phyloP scores from a whole-genome alignment of 1,140 invertebrate genomes.

The Globodera ellingtonae region DNA sequence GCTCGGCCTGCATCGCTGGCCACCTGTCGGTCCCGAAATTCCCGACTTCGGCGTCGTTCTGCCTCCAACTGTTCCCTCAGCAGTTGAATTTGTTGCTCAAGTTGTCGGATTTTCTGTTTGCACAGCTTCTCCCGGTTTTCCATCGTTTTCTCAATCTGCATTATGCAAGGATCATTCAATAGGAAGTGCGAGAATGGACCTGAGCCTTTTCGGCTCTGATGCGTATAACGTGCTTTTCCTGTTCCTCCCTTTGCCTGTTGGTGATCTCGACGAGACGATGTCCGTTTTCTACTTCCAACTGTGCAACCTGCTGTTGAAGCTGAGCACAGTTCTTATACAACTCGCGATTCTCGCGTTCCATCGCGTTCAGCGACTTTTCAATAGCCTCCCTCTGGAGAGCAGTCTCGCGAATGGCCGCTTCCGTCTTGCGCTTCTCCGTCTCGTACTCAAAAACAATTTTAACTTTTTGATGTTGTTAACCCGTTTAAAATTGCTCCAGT shows the following conservation, averaged over 20 bases:
- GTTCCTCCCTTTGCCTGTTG: constrained; percentile 63
- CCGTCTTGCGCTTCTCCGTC: constrained; percentile 62
- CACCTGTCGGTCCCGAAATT: constrained; percentile 53
- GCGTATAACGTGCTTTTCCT: constrained; percentile 57
- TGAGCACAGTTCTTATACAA: constrained; percentile 65
- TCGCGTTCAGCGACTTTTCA: constrained; percentile 65
- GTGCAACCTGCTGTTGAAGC: constrained; percentile 64
- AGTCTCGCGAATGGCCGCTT: constrained; percentile 63
- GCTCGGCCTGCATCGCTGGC: constrained; percentile 54
- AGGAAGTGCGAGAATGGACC: not conserved
- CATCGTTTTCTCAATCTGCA: constrained; percentile 60
- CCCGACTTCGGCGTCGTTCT: constrained; percentile 57
- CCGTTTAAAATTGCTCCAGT: not conserved
- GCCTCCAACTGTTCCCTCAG: constrained; percentile 61
- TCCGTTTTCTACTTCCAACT: constrained; percentile 65
- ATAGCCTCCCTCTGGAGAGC: constrained; percentile 64
- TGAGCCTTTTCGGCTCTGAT: constrained; percentile 60
- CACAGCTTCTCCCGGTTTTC: constrained; percentile 60
- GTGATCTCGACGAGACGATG: constrained; percentile 64
- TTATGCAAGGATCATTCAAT: not conserved
- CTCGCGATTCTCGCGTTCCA: constrained; percentile 65
- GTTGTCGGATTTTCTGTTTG: constrained; percentile 57
- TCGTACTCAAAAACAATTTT: constrained; percentile 37
- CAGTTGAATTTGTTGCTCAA: constrained; percentile 58
- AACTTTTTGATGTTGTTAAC: not conserved